These are phyloP conservation scores for Pheosia tremula DNA, from an alignment of 2,888 invertebrate species.

Conservation along the genomic window DNA sequence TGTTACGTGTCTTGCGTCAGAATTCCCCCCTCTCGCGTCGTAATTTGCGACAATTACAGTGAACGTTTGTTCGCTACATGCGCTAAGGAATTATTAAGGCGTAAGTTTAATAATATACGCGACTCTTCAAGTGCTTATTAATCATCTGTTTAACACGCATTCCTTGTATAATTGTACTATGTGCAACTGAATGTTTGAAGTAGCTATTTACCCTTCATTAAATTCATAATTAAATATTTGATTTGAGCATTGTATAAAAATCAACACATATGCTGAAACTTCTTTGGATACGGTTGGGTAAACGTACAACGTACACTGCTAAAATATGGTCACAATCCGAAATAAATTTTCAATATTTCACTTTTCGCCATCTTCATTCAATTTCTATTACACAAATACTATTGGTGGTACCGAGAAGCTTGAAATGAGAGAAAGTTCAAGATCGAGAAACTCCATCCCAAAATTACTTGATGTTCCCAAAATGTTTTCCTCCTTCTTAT, in stretches of 20 bases:
- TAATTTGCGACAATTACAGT: conserved; percentile 2
- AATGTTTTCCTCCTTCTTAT: conserved; percentile 17
- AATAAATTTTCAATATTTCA: neutral
- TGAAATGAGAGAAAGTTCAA: conserved; percentile 24
- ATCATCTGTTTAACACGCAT: neutral
- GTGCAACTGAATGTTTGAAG: too few species aligned
- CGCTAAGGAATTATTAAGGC: neutral
- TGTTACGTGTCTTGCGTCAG: conserved; percentile 1
- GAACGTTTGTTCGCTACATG: neutral
- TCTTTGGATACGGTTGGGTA: too few species aligned
- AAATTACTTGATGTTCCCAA: conserved; percentile 17
- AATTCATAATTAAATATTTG: too few species aligned
- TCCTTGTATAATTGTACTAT: neutral
- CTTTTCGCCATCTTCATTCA: conserved; percentile 12
- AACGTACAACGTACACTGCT: neutral
- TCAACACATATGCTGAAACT: too few species aligned
- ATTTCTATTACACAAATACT: conserved; percentile 22
- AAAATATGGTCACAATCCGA: neutral
- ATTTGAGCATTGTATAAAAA: too few species aligned
- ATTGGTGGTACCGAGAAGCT: conserved; percentile 16
- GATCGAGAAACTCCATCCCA: conserved; percentile 8
- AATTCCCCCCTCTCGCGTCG: neutral
- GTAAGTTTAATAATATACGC: neutral
- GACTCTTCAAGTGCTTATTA: neutral
- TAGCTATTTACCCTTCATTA: too few species aligned